phyloP scores from a whole-genome alignment of 2,888 invertebrate genomes.

The Lordiphosa andalusiaca region DNA sequence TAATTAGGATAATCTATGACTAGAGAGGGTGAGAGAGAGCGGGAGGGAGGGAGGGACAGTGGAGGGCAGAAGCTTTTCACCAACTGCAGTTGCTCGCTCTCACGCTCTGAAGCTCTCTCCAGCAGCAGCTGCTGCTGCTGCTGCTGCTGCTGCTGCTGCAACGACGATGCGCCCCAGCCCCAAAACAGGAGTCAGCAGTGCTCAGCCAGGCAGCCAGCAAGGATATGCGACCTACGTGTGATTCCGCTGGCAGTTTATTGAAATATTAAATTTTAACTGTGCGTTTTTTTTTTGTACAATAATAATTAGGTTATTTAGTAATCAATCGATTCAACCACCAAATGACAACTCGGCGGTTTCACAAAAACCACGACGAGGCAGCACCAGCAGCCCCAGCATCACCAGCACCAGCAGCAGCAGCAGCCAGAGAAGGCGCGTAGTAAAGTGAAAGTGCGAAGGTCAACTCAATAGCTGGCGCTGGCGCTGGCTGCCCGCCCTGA shows the following conservation, averaged over 20 bases:
- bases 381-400: no score
- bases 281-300: slow-evolving; percentile 32
- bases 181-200: slow-evolving; percentile 27
- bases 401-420: slow-evolving; percentile 45
- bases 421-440: slow-evolving; percentile 60
- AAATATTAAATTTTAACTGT: slow-evolving; percentile 69
- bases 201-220: slow-evolving; percentile 59
- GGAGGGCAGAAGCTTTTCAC: slow-evolving; percentile 23
- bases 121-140: slow-evolving; percentile 17
- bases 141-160: slow-evolving; percentile 24
- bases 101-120: slow-evolving; percentile 8
- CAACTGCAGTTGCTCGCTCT: slow-evolving; percentile 23
- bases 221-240: slow-evolving; percentile 50
- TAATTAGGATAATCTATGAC: no score
- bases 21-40: not conserved
- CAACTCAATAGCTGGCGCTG: slow-evolving; percentile 53
- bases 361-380: slow-evolving; percentile 44
- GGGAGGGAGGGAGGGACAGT: no score
- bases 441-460: slow-evolving; percentile 74
- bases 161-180: slow-evolving; percentile 40
- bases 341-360: slow-evolving; percentile 70
- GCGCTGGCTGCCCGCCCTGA: slow-evolving; percentile 57
- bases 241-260: slow-evolving; percentile 55
- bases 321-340: slow-evolving; percentile 39
- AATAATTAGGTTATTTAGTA: slow-evolving; percentile 15